These are phyloP conservation scores for Cheirogaleus major DNA, from an alignment of 2,797 vertebrate species.

Conservation along the genomic window DNA sequence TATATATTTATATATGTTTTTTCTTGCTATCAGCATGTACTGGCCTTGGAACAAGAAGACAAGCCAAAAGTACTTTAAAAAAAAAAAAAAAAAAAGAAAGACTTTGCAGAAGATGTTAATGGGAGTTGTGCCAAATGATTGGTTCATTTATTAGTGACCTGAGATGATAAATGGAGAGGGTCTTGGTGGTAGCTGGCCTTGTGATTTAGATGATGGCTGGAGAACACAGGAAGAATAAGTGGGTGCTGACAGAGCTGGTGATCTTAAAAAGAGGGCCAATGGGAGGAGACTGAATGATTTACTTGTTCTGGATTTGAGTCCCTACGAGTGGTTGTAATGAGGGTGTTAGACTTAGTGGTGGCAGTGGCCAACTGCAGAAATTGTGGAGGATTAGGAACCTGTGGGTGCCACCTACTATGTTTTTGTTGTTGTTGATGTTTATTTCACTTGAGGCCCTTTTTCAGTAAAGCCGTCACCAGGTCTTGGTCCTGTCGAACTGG, in stretches of 20 bases:
- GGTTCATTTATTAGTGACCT: not conserved
- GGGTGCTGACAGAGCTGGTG: not conserved
- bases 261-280: not conserved
- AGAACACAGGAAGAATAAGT: not conserved
- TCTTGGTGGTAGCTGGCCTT: not conserved
- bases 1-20: not conserved
- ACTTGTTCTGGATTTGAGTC: not conserved
- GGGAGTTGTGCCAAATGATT: not conserved
- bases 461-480: conserved; percentile 83
- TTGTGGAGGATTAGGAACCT: not conserved
- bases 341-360: not conserved
- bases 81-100: not conserved
- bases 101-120: not conserved
- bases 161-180: not conserved
- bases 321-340: not conserved
- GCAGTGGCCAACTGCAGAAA: not conserved
- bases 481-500: conserved; percentile 94
- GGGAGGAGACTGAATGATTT: not conserved
- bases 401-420: not conserved
- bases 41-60: conserved; percentile 21
- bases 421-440: conserved; percentile 61
- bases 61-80: not conserved
- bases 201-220: not conserved
- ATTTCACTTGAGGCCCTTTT: conserved; percentile 81
- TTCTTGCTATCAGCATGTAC: not conserved